Evolutionary conservation across 2,888 invertebrate genomes (phyloP).

Genomic region (Caradrina kadenii): DNA sequence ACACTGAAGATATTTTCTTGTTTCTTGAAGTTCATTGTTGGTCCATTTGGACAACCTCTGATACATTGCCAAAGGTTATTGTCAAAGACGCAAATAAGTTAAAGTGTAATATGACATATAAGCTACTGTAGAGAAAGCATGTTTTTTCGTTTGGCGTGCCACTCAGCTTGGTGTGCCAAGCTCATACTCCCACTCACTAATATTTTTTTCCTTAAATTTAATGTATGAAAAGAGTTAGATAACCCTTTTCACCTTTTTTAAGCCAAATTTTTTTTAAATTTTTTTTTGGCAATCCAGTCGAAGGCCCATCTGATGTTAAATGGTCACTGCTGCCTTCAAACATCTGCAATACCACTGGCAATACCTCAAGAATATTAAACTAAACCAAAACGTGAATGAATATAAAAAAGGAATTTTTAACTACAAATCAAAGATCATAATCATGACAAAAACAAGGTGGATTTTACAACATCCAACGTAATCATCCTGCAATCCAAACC

Average conservation of each 20-base stretch:
- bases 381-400: too few species aligned
- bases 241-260: slow-evolving; percentile 1
- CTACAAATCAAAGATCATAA: not conserved
- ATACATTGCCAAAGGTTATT: slow-evolving; percentile 32
- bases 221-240: not conserved
- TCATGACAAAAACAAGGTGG: slow-evolving; percentile 7
- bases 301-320: too few species aligned
- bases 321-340: too few species aligned
- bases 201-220: too few species aligned
- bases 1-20: not conserved
- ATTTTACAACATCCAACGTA: slow-evolving; percentile 6
- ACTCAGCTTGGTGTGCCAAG: slow-evolving; percentile 13
- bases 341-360: too few species aligned
- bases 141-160: slow-evolving; percentile 8
- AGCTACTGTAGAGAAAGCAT: not conserved
- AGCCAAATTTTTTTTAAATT: too few species aligned
- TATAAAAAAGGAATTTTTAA: not conserved
- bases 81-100: slow-evolving; percentile 9
- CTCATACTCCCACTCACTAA: too few species aligned
- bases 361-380: too few species aligned
- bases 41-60: slow-evolving; percentile 11
- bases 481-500: slow-evolving; percentile 10
- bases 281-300: too few species aligned
- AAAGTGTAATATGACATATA: not conserved
- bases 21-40: slow-evolving; percentile 18